phyloP scores from a whole-genome alignment of 2,888 invertebrate genomes.

The Cryptus armator region DNA sequence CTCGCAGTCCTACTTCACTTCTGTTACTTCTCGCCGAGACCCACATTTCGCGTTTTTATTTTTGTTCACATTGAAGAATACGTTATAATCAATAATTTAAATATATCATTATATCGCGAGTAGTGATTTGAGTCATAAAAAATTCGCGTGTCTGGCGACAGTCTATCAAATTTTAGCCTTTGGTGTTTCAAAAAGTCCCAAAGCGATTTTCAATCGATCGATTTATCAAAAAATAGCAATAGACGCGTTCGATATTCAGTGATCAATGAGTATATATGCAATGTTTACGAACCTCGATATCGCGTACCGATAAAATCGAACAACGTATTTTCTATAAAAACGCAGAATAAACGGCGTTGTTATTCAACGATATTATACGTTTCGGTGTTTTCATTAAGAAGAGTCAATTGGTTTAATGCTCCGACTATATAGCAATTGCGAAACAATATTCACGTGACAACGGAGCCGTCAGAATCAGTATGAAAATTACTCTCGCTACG shows the following conservation, averaged over 20 bases:
- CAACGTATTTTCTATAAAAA: not conserved
- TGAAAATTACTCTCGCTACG: constrained; percentile 11
- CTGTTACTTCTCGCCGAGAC: not conserved
- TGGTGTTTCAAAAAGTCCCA: not conserved
- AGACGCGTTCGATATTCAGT: not conserved
- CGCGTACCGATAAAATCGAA: not conserved
- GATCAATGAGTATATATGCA: not conserved
- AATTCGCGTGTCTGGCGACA: not conserved
- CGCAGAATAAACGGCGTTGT: not conserved
- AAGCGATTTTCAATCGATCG: not conserved
- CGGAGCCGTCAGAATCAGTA: not conserved
- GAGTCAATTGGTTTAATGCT: not conserved
- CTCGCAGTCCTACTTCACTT: not conserved
- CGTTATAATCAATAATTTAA: not conserved
- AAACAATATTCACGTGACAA: not conserved
- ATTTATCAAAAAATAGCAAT: not conserved
- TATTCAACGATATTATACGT: not conserved
- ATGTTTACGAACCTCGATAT: not conserved
- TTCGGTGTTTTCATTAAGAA: not conserved
- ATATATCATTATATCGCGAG: not conserved
- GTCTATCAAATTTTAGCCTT: not conserved
- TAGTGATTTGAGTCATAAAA: not conserved
- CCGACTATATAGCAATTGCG: not conserved
- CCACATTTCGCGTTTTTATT: not conserved
- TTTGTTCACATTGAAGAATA: not conserved